phyloP scores from a whole-genome alignment of 2,797 vertebrate genomes.

The Sternotherus odoratus region DNA sequence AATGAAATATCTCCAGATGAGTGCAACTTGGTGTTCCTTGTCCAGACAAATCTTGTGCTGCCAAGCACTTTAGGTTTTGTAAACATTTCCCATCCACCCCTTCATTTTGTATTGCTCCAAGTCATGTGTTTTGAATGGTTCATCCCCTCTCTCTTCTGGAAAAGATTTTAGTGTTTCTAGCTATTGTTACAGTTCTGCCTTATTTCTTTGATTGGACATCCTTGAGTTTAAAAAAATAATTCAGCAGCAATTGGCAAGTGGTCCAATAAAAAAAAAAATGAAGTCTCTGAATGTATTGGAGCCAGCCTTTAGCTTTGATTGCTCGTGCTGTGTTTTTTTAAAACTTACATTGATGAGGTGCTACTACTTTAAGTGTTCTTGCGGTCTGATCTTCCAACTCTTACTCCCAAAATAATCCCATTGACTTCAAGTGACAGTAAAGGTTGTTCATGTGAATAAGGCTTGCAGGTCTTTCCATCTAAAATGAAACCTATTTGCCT shows the following conservation, averaged over 20 bases:
- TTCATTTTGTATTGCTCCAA: background rate
- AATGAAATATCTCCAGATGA: constrained; percentile 13
- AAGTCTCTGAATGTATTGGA: background rate
- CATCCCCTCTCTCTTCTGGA: background rate
- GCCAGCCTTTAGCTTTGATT: background rate
- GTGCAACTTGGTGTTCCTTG: background rate
- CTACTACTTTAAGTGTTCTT: background rate
- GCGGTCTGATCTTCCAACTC: background rate
- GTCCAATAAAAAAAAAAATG: background rate
- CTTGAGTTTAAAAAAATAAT: background rate
- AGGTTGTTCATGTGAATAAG: background rate
- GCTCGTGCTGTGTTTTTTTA: background rate
- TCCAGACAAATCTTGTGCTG: background rate
- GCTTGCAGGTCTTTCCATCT: background rate
- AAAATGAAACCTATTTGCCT: background rate
- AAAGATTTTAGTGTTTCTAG: background rate
- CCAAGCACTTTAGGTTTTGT: background rate
- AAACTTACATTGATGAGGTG: background rate
- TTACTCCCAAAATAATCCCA: background rate
- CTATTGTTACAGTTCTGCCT: background rate
- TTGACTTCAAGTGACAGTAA: background rate
- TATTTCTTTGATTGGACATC: background rate
- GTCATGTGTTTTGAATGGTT: background rate
- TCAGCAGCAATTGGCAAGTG: background rate
- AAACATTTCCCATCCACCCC: background rate